Evolutionary conservation across 2,797 vertebrate species (phyloP), one percentile per base, ranked within the genome.

Genomic region (Mormyrus hasselquistii): DNA sequence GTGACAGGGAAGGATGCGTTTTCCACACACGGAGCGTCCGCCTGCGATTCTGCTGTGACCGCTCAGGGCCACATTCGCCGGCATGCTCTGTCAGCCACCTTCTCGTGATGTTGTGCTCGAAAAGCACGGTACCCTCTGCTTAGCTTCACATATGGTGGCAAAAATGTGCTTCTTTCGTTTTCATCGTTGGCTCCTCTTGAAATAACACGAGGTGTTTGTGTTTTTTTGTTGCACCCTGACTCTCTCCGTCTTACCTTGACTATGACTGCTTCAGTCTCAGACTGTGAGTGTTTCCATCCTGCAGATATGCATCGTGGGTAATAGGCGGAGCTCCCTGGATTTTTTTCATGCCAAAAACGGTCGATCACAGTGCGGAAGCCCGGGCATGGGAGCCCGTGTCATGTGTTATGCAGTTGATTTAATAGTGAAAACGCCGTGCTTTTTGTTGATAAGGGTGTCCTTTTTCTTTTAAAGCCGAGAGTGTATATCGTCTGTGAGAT

Each of bases 11-110:
- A 8, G 47, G 12, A 62, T 1, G 55, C 8, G n/a, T 89, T 92
- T 93, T 52, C 91, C 92, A 94, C 93, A 93, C 92, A 91, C 88
- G 86, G 88, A 90, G 89, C 89, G 90, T 92, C 92, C 92, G 88
- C 89, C 90, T 65, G 89, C 93, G 92, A 94, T 93, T 34, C 29
- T 91, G 91, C 93, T 92, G 88, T 93, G 93, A 93, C 91, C 91
- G 91, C 88, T 88, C 92, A 93, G 94, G 94, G 93, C 92, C 92
- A 91, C 91, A 91, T 92, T 91, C 91, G 92, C 90, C 22, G 82
- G 52, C 76, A 8, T 57, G 16, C 9, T 89, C 88, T 10, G 14
- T 55, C 53, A 55, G 16, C 16, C 53, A 86, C 83, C 25, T 86
- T 25, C 22, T 10, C 4, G 2, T 53, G 50, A 25, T 52, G 19